Conservation (phyloP, 2,888 invertebrate species). For the Nemotelus nigrinus region DNA sequence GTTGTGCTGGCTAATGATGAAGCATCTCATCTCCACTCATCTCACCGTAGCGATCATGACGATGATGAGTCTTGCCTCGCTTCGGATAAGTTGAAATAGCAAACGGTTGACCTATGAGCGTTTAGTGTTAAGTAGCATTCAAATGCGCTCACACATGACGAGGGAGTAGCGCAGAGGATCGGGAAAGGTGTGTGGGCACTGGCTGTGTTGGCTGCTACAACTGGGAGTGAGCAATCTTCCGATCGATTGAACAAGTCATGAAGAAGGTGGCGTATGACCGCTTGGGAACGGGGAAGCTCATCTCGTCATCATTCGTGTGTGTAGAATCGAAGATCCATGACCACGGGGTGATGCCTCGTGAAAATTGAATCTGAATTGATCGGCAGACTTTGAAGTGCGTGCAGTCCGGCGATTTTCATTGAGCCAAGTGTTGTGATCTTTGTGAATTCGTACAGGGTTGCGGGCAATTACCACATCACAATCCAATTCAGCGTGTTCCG, state of each 20-base stretch:
- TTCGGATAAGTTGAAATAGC: conserved; percentile 52
- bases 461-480: too few relatives aligned
- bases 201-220: not conserved
- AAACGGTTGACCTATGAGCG: conserved; percentile 52
- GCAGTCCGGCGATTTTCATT: conserved; percentile 2
- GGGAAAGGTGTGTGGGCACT: conserved; percentile 17
- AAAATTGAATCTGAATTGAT: conserved; percentile 13
- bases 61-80: conserved; percentile 51
- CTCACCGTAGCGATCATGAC: conserved; percentile 16
- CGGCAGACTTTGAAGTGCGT: conserved; percentile 6
- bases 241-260: conserved; percentile 40
- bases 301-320: conserved; percentile 5
- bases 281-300: not conserved
- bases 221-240: conserved; percentile 17
- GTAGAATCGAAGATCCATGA: conserved; percentile 7
- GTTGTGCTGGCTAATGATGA: not conserved
- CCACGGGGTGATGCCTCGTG: conserved; percentile 17
- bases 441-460: too few relatives aligned
- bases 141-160: conserved; percentile 51
- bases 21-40: conserved; percentile 17
- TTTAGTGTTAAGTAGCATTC: conserved; percentile 52
- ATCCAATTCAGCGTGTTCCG: too few relatives aligned
- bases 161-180: conserved; percentile 19
- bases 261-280: not conserved
- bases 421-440: too few relatives aligned